Evolutionary conservation across 2,113 vertebrate species (phyloP), one percentile per base, ranked within the genome.

Genomic region (Uropsilus gracilis): DNA sequence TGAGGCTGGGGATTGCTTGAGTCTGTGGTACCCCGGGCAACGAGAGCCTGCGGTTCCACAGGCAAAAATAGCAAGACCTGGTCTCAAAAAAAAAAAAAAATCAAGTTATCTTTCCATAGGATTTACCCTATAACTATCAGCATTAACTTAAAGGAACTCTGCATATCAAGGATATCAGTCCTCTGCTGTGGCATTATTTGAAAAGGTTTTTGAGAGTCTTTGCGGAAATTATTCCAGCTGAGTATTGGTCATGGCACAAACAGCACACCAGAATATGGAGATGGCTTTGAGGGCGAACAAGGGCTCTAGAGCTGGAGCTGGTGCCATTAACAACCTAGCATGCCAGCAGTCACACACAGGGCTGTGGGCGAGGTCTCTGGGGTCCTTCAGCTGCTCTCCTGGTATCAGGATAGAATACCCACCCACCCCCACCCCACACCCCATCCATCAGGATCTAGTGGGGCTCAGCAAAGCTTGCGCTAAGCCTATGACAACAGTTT

Each of bases 401-500:
- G 22, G n/a, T 13, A 3, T 13, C 61, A 64, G 30, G 61, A 10
- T 32, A 26, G 30, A 44, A 22, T 39, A 11, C 5, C 9, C 6
- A 1, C 12, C 59, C 32, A 44, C 9, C 4, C 10, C 3, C n/a
- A n/a, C n/a, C n/a, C n/a, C n/a, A n/a, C n/a, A n/a, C n/a, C n/a
- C n/a, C n/a, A n/a, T n/a, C n/a, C n/a, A n/a, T n/a, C n/a, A 12
- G 44, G 20, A 16, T 42, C 13, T 5, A 30, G 61, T 14, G 63
- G 69, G 22, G 90, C 93, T 87, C 89, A 50, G 75, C 90, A 97
- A 82, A 84, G 94, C 92, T 76, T 81, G 18, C 18, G 94, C 84
- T 64, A 80, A 90, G 91, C 96, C 94, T 91, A 94, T 22, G 26
- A n/a, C n/a, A n/a, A n/a, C n/a, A 78, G 78, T 87, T 95, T 96